Evolutionary conservation across 2,888 invertebrate genomes (phyloP), one percentile per base, ranked within the genome.

Genomic region (Thereva unica): DNA sequence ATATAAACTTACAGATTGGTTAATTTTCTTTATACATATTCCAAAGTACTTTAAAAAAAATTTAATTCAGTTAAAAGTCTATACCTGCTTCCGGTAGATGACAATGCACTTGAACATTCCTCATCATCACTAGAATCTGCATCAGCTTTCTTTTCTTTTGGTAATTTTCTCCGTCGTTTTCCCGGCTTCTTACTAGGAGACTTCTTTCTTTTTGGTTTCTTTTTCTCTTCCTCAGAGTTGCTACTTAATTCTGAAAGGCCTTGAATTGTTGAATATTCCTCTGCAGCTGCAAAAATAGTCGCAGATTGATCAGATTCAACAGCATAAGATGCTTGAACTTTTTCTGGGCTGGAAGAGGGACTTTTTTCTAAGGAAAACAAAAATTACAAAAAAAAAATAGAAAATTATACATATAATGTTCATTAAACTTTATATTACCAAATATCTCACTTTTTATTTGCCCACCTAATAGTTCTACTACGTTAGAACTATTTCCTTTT

Each of bases 1-100:
- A 23, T 23, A 40, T 50, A 55, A 55, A 50, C 50, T 50, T 61
- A 50, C 23, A 50, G n/a, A 75, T 86, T 85, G 71, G 87, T 87
- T 67, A 23, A 50, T 23, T 50, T 7, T 50, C 47, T 10, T 47
- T 10, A 10, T 10, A 12, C n/a, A 47, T 47, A 5, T 47, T 6
- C 42, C 10, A 47, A 9, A 12, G 37, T 41, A 38, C 49, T 45
- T 9, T n/a, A n/a, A 47, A 47, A 47, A 47, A 9, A 47, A 9
- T 47, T 1, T 47, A 47, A n/a, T n/a, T 10, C n/a, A 35, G 12
- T 12, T 45, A 44, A 47, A n/a, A 38, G 34, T 44, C 45, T 49
- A 41, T 66, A 71, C 64, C 69, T 67, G 67, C 73, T 66, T 44
- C 71, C 59, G 55, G 68, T 66, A 67, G 71, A 66, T 55, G 69